Percentiles rank a stretch among this genome's conserved stretches.
These are phyloP conservation scores for Glossophaga mutica DNA, from an alignment of 2,797 vertebrate species.

Conservation along the genomic window DNA sequence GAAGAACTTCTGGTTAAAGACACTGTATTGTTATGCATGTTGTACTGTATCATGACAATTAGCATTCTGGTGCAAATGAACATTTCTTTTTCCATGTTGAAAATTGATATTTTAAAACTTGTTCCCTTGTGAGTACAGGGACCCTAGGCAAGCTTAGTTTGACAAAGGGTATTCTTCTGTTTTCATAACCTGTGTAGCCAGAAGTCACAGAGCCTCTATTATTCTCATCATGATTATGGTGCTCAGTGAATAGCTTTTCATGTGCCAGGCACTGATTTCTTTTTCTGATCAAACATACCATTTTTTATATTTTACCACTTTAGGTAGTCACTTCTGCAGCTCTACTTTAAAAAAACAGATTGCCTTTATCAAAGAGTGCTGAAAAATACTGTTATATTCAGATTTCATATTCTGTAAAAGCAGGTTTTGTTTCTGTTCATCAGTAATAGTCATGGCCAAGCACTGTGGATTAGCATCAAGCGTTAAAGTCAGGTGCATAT, in stretches of 20 bases:
- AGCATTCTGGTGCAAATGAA: conserved; percentile 21
- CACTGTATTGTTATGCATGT: not conserved
- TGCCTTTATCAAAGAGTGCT: conserved; percentile 48
- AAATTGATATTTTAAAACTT: not conserved
- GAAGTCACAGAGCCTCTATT: not conserved
- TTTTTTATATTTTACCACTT: conserved; percentile 61
- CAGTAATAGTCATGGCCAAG: not conserved
- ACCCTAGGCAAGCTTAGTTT: not conserved
- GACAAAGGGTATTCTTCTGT: not conserved
- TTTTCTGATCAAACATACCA: conserved; percentile 36
- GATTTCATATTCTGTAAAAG: not conserved
- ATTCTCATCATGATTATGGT: conserved; percentile 13
- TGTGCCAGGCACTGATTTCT: conserved; percentile 40
- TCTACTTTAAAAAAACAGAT: conserved; percentile 55
- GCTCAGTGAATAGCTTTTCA: conserved; percentile 16
- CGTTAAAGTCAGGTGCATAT: not conserved
- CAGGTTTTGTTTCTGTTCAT: not conserved
- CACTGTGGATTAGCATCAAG: not conserved
- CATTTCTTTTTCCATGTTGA: not conserved
- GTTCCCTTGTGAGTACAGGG: not conserved
- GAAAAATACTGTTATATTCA: conserved; percentile 30
- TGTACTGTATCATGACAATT: not conserved
- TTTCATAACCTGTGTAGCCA: not conserved
- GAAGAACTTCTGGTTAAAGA: conserved; percentile 44
- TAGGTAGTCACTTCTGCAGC: conserved; percentile 46